Percentiles rank a stretch among this genome's conserved stretches.
These are phyloP conservation scores for Misgurnus mizolepis DNA, from an alignment of 2,113 vertebrate species.

Conservation along the genomic window DNA sequence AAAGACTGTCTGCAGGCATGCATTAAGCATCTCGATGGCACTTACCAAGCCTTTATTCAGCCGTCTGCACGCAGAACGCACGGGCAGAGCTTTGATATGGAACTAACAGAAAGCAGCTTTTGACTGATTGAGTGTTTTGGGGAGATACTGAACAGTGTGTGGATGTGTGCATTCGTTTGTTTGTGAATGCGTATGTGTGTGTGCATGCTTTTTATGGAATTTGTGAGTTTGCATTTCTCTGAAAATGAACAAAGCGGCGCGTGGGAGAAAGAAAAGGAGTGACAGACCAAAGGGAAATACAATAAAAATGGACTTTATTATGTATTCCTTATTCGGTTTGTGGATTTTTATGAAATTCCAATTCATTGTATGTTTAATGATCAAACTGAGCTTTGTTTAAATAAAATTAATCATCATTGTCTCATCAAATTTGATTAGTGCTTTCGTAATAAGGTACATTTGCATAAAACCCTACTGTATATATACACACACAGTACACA, in stretches of 20 bases:
- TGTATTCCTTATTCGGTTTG: no score
- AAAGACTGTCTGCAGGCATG: conserved; percentile 67
- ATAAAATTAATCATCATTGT: no score
- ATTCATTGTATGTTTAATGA: no score
- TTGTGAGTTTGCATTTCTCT: conserved; percentile 11
- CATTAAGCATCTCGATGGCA: conserved; percentile 55
- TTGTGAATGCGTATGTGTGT: conserved; percentile 34
- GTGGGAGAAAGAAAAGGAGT: neutral
- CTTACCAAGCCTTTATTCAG: conserved; percentile 35
- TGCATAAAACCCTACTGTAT: no score
- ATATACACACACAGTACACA: no score
- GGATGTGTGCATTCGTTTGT: conserved; percentile 15
- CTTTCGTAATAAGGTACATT: no score
- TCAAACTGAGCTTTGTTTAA: no score
- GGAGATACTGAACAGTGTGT: conserved; percentile 45
- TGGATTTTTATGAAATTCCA: no score
- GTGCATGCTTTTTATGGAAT: conserved; percentile 5
- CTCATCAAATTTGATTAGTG: no score
- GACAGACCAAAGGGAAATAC: neutral
- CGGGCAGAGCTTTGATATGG: conserved; percentile 48
- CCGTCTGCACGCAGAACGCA: conserved; percentile 40
- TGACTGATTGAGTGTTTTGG: conserved; percentile 45
- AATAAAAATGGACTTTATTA: no score
- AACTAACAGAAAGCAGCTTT: conserved; percentile 53
- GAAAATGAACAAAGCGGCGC: neutral